phyloP scores from a whole-genome alignment of 2,888 invertebrate species.

The Beris chalybata region DNA sequence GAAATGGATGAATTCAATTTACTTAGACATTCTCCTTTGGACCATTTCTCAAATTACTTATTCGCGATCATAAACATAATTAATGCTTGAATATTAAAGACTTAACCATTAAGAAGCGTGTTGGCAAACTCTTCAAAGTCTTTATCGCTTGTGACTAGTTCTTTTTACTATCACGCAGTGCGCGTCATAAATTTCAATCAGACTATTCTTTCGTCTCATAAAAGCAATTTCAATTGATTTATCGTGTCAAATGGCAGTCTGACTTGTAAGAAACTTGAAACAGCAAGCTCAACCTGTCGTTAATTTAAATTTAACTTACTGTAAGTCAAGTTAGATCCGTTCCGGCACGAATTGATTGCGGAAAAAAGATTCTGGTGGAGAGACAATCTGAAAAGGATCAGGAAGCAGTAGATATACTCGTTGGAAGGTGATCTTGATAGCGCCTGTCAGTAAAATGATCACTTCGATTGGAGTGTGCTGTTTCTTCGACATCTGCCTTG shows the following conservation, averaged over 20 bases:
- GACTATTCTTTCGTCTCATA: constrained; percentile 24
- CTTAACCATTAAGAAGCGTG: constrained; percentile 4
- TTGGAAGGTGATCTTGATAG: constrained; percentile 25
- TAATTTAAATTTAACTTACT: constrained; percentile 12
- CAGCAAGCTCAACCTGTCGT: background rate
- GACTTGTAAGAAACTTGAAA: background rate
- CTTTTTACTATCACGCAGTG: constrained; percentile 15
- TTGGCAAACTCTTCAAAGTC: constrained; percentile 29
- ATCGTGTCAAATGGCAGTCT: constrained; percentile 23
- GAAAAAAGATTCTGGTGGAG: background rate
- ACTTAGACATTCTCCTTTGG: no score
- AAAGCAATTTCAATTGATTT: constrained; percentile 30
- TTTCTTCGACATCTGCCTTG: constrained; percentile 14
- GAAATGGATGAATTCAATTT: no score
- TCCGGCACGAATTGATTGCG: background rate
- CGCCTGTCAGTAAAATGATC: constrained; percentile 14
- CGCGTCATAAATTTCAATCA: constrained; percentile 16
- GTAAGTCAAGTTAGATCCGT: background rate
- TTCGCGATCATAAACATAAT: no score
- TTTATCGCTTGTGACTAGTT: constrained; percentile 17
- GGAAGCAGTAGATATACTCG: constrained; percentile 3
- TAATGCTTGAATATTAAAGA: no score
- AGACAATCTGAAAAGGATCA: background rate
- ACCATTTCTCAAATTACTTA: no score
- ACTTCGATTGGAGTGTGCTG: constrained; percentile 3